Evolutionary conservation across 2,888 invertebrate genomes (phyloP).

Genomic region (Habrosyne pyritoides): DNA sequence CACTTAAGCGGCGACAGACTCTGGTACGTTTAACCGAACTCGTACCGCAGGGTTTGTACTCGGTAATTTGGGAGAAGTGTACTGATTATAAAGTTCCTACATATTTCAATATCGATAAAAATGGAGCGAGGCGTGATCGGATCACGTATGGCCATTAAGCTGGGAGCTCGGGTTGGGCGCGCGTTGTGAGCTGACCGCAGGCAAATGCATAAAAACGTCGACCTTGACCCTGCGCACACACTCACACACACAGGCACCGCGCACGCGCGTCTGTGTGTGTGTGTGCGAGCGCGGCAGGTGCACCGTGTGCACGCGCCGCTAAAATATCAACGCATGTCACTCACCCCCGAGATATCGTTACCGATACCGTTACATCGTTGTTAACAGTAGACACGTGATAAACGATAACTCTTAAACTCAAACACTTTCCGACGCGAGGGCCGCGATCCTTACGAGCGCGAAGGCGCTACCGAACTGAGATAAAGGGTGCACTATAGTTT

Average conservation of each 20-base stretch:
- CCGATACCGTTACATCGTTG: conserved; percentile 31
- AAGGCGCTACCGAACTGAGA: background rate
- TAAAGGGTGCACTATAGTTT: background rate
- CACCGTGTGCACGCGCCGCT: conserved; percentile 44
- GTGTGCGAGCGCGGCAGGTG: conserved; percentile 25
- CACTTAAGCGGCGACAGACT: background rate
- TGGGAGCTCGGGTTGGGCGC: background rate
- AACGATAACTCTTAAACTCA: background rate
- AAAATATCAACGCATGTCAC: conserved; percentile 69
- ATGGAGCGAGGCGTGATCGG: conserved; percentile 21
- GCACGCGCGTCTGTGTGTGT: conserved; percentile 20
- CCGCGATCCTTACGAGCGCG: background rate
- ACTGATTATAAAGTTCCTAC: background rate
- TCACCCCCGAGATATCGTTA: conserved; percentile 50
- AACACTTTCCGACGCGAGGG: background rate
- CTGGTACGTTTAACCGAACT: background rate
- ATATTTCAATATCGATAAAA: conserved; percentile 14
- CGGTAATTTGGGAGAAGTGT: background rate
- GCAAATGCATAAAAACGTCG: conserved; percentile 17
- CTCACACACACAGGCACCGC: conserved; percentile 43
- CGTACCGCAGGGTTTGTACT: background rate
- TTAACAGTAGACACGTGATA: conserved; percentile 9
- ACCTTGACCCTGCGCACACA: conserved; percentile 14
- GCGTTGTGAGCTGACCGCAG: conserved; percentile 14
- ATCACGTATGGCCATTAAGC: conserved; percentile 39